Base-by-base conservation (phyloP, 2,888 invertebrate genomes). In the Amorpha juglandis region DNA sequence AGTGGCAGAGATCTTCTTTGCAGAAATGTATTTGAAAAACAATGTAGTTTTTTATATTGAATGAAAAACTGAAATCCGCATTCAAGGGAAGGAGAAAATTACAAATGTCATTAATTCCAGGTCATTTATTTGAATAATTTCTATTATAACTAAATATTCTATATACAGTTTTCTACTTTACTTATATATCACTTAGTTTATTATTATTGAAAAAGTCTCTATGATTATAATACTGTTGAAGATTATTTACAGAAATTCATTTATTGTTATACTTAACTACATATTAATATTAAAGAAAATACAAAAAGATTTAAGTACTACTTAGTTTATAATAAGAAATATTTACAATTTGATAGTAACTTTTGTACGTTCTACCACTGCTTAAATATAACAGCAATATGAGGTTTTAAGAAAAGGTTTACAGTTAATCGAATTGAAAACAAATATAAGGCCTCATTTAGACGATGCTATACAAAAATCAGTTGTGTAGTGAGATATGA, bases 211-310 rank as follows among this genome's bases (percentile, higher is more conserved):
- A 62, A 48, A 69, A 67, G 70, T 68, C 11, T 19, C 58, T 70
- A 71, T 67, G 65, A 63, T 71, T 74, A 74, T 76, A 81, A 79
- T 79, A 78, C 76, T 78, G 80, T 71, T 76, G 73, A 71, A 69
- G 33, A 69, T 72, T 79, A 78, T 76, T 70, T 80, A 81, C 81
- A 79, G 62, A 68, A 48, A 66, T 63, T 63, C 53, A 69, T 66
- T 51, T 67, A 67, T 67, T 70, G 67, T 70, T 77, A 70, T 73
- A 72, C n/a, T n/a, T n/a, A n/a, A n/a, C n/a, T 33, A 53, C 33
- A n/a, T 21, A 63, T 14, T 27, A 45, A 21, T 9, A 6, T 45
- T 45, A 62, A 27, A 45, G 14, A 47, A 27, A 45, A 63, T 47
- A 63, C 47, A 48, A 48, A 63, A 63, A 14, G 62, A n/a, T 47